Evolutionary conservation across 2,113 vertebrate species (phyloP).

Genomic region (Myiozetetes cayanensis): DNA sequence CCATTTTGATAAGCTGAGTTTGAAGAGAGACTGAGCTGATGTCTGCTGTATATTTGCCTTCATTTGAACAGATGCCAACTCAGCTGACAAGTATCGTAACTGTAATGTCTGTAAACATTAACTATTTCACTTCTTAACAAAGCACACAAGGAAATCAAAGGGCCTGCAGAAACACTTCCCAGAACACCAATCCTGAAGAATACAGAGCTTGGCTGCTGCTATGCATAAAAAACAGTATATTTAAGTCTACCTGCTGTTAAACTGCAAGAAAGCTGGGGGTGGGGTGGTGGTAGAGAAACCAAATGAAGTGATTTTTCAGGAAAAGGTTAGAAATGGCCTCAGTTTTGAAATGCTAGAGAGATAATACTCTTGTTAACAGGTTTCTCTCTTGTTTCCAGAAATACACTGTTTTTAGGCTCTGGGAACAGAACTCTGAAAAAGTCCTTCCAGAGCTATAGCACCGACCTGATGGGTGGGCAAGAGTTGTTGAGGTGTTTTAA

Average conservation of each 20-base stretch:
- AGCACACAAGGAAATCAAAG: background rate
- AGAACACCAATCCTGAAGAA: background rate
- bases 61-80: background rate
- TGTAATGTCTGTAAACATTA: background rate
- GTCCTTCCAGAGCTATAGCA: background rate
- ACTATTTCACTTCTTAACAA: background rate
- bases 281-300: background rate
- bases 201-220: background rate
- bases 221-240: background rate
- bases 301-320: background rate
- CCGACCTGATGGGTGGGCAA: background rate
- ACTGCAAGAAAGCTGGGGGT: background rate
- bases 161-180: background rate
- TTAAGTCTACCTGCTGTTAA: background rate
- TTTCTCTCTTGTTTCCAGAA: background rate
- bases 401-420: background rate
- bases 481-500: background rate
- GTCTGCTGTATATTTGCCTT: background rate
- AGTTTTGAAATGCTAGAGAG: background rate
- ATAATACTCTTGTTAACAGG: background rate
- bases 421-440: background rate
- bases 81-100: background rate
- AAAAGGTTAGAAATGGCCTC: background rate
- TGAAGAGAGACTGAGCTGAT: background rate
- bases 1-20: background rate